phyloP scores from a whole-genome alignment of 2,888 invertebrate genomes.

The Palloptera scutellata region DNA sequence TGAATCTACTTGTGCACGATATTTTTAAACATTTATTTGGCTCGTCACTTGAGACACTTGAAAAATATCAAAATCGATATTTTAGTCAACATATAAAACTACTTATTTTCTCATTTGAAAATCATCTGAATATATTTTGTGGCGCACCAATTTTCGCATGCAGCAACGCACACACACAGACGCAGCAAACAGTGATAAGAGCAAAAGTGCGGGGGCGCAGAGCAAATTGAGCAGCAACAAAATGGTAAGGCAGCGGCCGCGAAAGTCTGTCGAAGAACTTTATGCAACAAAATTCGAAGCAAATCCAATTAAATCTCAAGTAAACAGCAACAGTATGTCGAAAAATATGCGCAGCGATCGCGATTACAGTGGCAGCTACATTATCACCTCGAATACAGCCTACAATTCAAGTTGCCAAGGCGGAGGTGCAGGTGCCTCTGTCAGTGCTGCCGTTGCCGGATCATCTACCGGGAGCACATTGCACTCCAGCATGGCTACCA shows the following conservation, averaged over 20 bases:
- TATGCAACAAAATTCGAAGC: slow-evolving; percentile 51
- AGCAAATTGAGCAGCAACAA: slow-evolving; percentile 19
- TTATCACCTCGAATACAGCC: slow-evolving; percentile 36
- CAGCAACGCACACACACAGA: not conserved
- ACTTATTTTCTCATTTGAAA: not conserved
- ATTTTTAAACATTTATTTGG: slow-evolving; percentile 9
- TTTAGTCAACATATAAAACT: slow-evolving; percentile 22
- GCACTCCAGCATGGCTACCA: slow-evolving; percentile 15
- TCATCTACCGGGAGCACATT: not conserved
- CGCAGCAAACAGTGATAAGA: not conserved
- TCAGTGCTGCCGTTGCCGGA: not conserved
- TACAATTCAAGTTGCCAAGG: slow-evolving; percentile 24
- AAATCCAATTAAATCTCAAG: slow-evolving; percentile 40
- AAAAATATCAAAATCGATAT: slow-evolving; percentile 23
- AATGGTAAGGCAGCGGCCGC: slow-evolving; percentile 56
- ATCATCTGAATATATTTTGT: slow-evolving; percentile 12
- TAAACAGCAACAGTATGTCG: slow-evolving; percentile 25
- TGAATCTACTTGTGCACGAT: slow-evolving; percentile 14
- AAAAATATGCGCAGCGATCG: slow-evolving; percentile 26
- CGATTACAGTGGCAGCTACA: slow-evolving; percentile 31
- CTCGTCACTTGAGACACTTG: slow-evolving; percentile 11
- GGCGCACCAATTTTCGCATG: slow-evolving; percentile 7
- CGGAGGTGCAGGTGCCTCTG: not conserved
- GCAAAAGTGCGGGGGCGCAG: not conserved
- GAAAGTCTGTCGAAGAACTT: slow-evolving; percentile 57